phyloP scores from a whole-genome alignment of 2,113 vertebrate genomes.

The Pseudopipra pipra region DNA sequence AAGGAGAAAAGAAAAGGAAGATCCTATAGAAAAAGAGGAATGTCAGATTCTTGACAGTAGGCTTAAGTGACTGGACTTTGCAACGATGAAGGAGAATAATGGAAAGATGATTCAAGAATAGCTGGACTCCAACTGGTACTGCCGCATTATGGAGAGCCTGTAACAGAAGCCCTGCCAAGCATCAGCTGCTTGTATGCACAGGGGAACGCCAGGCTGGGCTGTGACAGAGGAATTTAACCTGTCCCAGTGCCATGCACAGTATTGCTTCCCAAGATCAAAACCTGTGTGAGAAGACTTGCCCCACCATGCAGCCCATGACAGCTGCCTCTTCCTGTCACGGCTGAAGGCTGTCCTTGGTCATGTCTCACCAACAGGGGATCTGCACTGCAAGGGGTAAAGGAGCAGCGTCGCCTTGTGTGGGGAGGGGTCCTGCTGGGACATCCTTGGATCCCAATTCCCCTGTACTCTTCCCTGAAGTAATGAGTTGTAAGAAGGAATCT shows the following conservation, averaged over 20 bases:
- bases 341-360: neutral
- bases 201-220: neutral
- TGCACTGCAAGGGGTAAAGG: neutral
- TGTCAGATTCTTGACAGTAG: neutral
- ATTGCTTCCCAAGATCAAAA: neutral
- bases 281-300: neutral
- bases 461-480: neutral
- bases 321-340: neutral
- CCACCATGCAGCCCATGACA: fast-evolving
- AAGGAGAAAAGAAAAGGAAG: neutral
- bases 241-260: fast-evolving
- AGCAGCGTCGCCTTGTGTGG: neutral
- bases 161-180: neutral
- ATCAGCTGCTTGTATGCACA: fast-evolving
- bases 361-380: neutral
- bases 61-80: neutral
- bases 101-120: neutral
- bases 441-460: neutral
- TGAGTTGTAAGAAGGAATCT: neutral
- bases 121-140: neutral
- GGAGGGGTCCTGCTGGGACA: neutral
- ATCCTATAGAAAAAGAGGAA: neutral
- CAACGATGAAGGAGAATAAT: neutral
- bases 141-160: fast-evolving
- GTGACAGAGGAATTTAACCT: neutral